Evolutionary conservation across 2,113 vertebrate species (phyloP).

Genomic region (Buteo buteo): DNA sequence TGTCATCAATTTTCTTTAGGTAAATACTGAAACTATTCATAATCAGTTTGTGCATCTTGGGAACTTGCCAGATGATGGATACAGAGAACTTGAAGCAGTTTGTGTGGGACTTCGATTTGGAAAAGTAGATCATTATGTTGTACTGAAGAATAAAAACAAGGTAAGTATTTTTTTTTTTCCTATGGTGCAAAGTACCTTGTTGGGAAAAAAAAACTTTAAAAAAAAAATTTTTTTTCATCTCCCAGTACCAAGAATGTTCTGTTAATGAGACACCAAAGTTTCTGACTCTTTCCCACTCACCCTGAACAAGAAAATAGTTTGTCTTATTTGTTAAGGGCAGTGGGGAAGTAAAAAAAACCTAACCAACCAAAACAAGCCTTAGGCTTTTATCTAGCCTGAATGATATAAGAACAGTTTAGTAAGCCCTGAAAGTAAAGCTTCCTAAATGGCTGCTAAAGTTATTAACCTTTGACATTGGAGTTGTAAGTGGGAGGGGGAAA

Average conservation of each 20-base stretch:
- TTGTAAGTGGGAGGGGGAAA: not conserved
- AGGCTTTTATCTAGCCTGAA: not conserved
- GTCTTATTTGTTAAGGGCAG: no score
- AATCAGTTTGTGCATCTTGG: constrained; percentile 68
- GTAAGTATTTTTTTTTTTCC: not conserved
- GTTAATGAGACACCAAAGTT: not conserved
- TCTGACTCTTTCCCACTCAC: not conserved
- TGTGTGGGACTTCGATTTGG: constrained; percentile 77
- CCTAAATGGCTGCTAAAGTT: not conserved
- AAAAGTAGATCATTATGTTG: constrained; percentile 70
- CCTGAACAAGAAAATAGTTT: not conserved
- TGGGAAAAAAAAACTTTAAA: not conserved
- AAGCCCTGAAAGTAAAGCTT: no score
- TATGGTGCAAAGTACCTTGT: not conserved
- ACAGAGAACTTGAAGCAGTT: constrained; percentile 68
- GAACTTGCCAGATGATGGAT: constrained; percentile 71
- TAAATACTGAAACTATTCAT: constrained; percentile 29
- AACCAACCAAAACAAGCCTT: no score
- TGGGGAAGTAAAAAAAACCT: not conserved
- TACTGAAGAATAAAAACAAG: constrained; percentile 75
- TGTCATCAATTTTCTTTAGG: not conserved
- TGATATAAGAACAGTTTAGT: not conserved
- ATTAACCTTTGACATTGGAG: not conserved
- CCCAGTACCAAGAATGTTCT: not conserved
- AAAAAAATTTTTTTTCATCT: not conserved